Conservation (phyloP, 2,113 vertebrate species). For the Procavia capensis region DNA sequence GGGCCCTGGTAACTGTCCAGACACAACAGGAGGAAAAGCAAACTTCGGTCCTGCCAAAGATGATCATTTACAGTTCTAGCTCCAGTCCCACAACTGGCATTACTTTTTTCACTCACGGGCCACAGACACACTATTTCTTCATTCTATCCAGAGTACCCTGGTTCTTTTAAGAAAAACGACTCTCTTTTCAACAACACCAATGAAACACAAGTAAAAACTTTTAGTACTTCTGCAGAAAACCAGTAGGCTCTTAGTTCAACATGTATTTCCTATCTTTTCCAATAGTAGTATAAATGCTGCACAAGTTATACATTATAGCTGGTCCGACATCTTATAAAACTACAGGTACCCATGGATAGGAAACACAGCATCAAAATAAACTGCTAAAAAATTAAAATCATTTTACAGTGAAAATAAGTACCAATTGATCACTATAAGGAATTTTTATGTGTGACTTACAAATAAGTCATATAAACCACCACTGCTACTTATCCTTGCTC, state of each 20-base stretch:
- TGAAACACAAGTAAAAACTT: not conserved
- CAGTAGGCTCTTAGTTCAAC: not conserved
- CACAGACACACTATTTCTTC: slow-evolving; percentile 3
- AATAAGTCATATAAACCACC: not conserved
- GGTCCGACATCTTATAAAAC: slow-evolving; percentile 3
- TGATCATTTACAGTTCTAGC: not conserved
- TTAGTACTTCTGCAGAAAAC: slow-evolving; percentile 34
- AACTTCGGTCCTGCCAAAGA: slow-evolving; percentile 13
- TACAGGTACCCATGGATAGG: not conserved
- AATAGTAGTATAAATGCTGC: not conserved
- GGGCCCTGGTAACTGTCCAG: not conserved
- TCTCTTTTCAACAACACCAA: not conserved
- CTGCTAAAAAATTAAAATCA: not conserved
- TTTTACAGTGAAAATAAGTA: not conserved
- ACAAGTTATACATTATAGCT: slow-evolving; percentile 35
- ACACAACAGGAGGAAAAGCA: slow-evolving; percentile 1
- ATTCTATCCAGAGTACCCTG: slow-evolving; percentile 12
- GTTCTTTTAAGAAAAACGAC: slow-evolving; percentile 24
- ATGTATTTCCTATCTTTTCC: not conserved
- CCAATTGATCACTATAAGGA: not conserved
- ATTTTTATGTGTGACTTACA: not conserved
- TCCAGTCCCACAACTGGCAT: not conserved
- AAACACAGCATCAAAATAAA: not conserved
- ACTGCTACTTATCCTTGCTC: not conserved
- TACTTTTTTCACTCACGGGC: not conserved